A percentile compares a stretch with the other conserved stretches of the same genome.
These are phyloP conservation scores for Ceratina japonica DNA, from an alignment of 1,140 invertebrate species.

Conservation along the genomic window DNA sequence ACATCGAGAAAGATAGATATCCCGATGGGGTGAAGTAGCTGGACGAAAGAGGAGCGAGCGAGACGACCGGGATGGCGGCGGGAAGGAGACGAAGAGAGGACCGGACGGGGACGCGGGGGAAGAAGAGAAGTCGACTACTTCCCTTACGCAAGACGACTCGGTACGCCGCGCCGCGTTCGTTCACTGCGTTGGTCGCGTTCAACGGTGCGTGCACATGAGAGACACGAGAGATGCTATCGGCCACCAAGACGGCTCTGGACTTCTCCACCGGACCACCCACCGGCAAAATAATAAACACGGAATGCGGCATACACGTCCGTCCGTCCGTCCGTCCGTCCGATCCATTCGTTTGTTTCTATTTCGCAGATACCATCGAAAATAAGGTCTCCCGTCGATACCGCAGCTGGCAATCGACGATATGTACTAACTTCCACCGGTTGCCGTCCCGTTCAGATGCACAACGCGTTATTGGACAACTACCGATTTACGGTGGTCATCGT, in stretches of 20 bases:
- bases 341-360: constrained; percentile 61
- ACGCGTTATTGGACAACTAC: not conserved
- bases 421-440: not conserved
- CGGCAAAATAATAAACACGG: constrained; percentile 76
- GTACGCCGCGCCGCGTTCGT: constrained; percentile 44
- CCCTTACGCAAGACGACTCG: constrained; percentile 68
- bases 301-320: constrained; percentile 70
- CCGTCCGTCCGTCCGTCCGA: constrained; percentile 45
- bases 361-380: constrained; percentile 64
- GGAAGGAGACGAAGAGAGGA: not conserved
- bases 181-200: constrained; percentile 58
- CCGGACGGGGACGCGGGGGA: constrained; percentile 1
- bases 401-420: constrained; percentile 43
- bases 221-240: constrained; percentile 74
- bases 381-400: constrained; percentile 45
- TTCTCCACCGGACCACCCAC: constrained; percentile 73
- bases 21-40: constrained; percentile 1
- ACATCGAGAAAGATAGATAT: not conserved
- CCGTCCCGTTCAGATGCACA: not conserved
- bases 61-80: too few species aligned
- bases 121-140: constrained; percentile 60
- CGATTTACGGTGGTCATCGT: too few species aligned
- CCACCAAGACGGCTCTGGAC: constrained; percentile 73
- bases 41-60: not conserved
- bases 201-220: constrained; percentile 72